These are phyloP conservation scores for Danio albolineatus DNA, from an alignment of 2,797 vertebrate species.

Conservation along the genomic window DNA sequence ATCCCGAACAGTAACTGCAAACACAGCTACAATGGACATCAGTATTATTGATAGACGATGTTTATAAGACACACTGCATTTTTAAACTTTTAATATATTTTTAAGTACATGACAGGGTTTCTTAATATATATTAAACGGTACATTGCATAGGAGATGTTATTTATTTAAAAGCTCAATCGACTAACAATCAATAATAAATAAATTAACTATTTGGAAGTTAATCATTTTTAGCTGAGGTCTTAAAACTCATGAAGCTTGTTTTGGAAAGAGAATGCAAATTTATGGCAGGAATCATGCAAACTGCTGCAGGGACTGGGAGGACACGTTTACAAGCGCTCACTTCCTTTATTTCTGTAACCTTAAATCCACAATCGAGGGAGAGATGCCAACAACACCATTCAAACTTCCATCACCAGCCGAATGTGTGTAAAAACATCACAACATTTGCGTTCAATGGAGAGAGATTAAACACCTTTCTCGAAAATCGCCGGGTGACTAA, in stretches of 20 bases:
- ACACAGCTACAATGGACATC: background rate
- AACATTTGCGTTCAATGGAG: background rate
- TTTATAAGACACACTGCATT: background rate
- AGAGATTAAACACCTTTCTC: background rate
- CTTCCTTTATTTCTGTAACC: constrained; percentile 26
- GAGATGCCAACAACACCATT: background rate
- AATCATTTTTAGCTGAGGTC: too few relatives aligned
- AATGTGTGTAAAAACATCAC: background rate
- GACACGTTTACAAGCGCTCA: constrained; percentile 4
- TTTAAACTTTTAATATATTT: too few relatives aligned
- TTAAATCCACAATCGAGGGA: background rate
- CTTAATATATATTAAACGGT: too few relatives aligned
- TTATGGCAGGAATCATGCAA: constrained; percentile 20
- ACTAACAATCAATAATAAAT: too few relatives aligned
- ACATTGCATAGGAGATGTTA: too few relatives aligned
- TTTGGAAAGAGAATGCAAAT: constrained; percentile 35
- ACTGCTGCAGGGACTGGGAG: constrained; percentile 1
- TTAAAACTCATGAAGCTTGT: background rate
- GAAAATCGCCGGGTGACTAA: constrained; percentile 4
- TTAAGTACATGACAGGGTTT: too few relatives aligned
- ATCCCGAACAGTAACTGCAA: background rate
- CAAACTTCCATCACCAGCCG: background rate
- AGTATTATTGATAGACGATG: background rate
- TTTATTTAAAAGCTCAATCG: too few relatives aligned
- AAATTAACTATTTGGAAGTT: too few relatives aligned